Percentiles rank a stretch among this genome's conserved stretches.
Evolutionary conservation across 1,140 invertebrate species (phyloP).

Genomic region (Drosophila leontia): DNA sequence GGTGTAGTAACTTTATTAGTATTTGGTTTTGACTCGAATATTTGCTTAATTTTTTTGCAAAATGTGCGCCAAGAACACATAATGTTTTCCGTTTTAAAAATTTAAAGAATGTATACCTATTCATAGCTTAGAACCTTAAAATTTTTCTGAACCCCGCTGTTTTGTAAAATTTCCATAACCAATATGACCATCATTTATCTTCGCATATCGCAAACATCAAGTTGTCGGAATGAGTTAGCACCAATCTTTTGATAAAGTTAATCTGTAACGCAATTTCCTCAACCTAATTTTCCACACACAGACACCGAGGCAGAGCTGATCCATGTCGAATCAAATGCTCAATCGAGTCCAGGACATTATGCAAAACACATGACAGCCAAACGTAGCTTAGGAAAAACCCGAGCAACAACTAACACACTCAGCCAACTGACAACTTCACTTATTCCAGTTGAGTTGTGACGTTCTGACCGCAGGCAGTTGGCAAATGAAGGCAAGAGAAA

Average conservation of each 20-base stretch:
- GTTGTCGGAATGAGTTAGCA: neutral
- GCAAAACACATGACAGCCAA: constrained; percentile 61
- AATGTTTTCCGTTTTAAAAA: neutral
- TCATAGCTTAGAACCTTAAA: neutral
- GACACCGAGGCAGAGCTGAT: constrained; percentile 27
- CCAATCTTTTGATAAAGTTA: constrained; percentile 26
- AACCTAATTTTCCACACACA: constrained; percentile 53
- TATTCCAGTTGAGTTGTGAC: constrained; percentile 76
- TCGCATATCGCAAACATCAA: constrained; percentile 4
- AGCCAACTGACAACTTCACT: constrained; percentile 78
- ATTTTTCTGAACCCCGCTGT: neutral
- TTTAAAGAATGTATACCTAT: too few relatives aligned
- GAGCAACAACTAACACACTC: constrained; percentile 58
- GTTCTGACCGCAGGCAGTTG: constrained; percentile 58
- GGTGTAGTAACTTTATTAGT: neutral
- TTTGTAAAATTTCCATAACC: neutral
- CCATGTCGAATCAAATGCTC: constrained; percentile 62
- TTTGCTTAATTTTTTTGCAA: neutral
- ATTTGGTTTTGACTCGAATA: neutral
- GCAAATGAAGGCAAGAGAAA: constrained; percentile 21
- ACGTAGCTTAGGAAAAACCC: constrained; percentile 35
- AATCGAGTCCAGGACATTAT: constrained; percentile 57
- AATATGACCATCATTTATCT: constrained; percentile 2
- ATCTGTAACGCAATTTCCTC: constrained; percentile 46
- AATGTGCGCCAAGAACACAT: neutral